These are phyloP conservation scores for Drosophila tsacasi DNA, from an alignment of 1,140 invertebrate genomes.

Conservation along the genomic window DNA sequence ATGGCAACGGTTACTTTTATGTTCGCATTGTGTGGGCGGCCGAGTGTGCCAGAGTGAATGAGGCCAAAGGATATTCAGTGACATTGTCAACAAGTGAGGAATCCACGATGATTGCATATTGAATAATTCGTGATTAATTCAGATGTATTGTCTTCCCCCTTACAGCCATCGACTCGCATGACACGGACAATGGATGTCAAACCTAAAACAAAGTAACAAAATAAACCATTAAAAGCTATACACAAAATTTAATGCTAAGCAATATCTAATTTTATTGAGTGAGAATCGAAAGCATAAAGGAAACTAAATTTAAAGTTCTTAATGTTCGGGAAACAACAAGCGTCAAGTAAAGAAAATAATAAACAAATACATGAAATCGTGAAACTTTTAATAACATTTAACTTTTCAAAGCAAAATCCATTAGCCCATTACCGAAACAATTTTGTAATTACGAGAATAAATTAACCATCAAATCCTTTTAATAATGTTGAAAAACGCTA, in stretches of 20 bases:
- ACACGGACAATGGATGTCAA: conserved; percentile 55
- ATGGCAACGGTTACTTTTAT: conserved; percentile 71
- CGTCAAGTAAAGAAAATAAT: conserved; percentile 5
- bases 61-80: conserved; percentile 57
- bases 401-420: conserved; percentile 10
- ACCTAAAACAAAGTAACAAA: conserved; percentile 43
- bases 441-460: conserved; percentile 43
- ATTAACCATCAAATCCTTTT: conserved; percentile 12
- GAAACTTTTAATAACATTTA: conserved; percentile 17
- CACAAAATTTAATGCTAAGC: conserved; percentile 62
- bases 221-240: conserved; percentile 28
- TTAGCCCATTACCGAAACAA: conserved; percentile 57
- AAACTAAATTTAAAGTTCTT: conserved; percentile 21
- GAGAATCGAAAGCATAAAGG: conserved; percentile 48
- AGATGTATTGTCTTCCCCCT: conserved; percentile 17
- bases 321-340: conserved; percentile 18
- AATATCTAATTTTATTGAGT: conserved; percentile 76
- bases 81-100: conserved; percentile 71
- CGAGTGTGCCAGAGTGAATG: conserved; percentile 26
- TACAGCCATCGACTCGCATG: conserved; percentile 30
- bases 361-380: conserved; percentile 20
- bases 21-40: conserved; percentile 53
- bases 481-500: conserved; percentile 15
- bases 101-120: conserved; percentile 37
- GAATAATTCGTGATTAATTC: conserved; percentile 34